Evolutionary conservation across 64 coral and sea anemone genomes (phyloP).

Genomic region (Montipora capricornis): DNA sequence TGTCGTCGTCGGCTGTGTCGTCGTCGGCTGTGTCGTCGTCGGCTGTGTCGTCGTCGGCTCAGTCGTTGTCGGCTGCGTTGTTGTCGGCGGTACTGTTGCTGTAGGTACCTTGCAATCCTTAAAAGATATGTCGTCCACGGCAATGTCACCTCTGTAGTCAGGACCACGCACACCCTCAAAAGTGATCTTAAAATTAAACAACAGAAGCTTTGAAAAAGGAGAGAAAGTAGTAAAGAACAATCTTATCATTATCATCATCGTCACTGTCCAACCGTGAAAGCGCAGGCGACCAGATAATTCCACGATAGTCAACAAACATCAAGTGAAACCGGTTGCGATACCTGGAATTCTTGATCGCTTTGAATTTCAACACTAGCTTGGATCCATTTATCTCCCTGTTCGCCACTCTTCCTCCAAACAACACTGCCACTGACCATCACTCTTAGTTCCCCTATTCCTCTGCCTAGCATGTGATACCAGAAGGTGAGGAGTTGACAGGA

Average conservation of each 20-base stretch:
- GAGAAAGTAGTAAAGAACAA: neutral
- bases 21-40: too few relatives aligned
- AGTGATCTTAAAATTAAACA: neutral
- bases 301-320: too few relatives aligned
- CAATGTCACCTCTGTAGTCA: constrained; percentile 20
- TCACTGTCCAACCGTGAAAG: neutral
- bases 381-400: constrained; percentile 36
- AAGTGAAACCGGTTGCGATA: neutral
- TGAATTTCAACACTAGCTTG: constrained; percentile 18
- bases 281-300: neutral
- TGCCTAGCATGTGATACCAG: constrained; percentile 45
- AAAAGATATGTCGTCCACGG: constrained; percentile 32
- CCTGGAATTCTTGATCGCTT: neutral
- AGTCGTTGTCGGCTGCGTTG: neutral
- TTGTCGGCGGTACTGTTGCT: neutral
- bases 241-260: neutral
- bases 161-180: constrained; percentile 21
- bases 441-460: neutral
- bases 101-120: neutral
- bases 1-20: too few relatives aligned
- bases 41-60: too few relatives aligned
- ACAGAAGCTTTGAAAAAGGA: neutral
- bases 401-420: constrained; percentile 26
- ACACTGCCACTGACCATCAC: neutral
- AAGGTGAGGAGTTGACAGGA: constrained; percentile 14